These are phyloP conservation scores for Camelus bactrianus DNA, from an alignment of 2,113 vertebrate species.

Conservation along the genomic window DNA sequence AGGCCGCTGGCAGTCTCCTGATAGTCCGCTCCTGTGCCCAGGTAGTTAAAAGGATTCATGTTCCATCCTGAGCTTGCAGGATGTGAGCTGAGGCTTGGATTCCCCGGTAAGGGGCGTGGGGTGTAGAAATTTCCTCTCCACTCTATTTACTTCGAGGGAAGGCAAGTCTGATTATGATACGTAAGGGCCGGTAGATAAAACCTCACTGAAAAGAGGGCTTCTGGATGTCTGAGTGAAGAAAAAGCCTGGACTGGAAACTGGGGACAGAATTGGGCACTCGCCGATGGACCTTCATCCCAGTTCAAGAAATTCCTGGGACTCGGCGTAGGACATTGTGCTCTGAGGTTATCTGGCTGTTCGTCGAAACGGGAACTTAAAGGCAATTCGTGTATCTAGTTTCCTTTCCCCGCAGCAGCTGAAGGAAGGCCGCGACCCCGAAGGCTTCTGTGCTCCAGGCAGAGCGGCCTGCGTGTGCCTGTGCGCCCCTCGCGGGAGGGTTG, in stretches of 20 bases:
- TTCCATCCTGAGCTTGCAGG: constrained; percentile 51
- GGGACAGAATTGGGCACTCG: not conserved
- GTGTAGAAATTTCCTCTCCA: constrained; percentile 50
- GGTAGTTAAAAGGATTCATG: constrained; percentile 69
- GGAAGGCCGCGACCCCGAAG: not conserved
- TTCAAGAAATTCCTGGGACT: constrained; percentile 21
- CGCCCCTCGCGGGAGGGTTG: not conserved
- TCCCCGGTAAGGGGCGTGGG: constrained; percentile 14
- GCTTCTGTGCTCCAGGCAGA: not conserved
- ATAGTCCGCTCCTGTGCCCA: constrained; percentile 69
- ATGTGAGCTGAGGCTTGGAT: constrained; percentile 66
- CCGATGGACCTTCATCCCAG: not conserved
- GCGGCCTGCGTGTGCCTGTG: fast-evolving
- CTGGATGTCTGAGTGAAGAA: not conserved
- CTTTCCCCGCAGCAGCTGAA: not conserved
- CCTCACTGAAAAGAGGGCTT: not conserved
- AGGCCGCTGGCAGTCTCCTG: constrained; percentile 17
- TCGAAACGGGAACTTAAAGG: constrained; percentile 26
- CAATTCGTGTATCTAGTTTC: not conserved
- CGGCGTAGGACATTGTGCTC: not conserved
- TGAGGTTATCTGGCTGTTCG: not conserved
- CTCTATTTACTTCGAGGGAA: constrained; percentile 1
- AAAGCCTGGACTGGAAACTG: not conserved
- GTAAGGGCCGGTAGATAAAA: not conserved
- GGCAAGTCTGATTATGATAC: constrained; percentile 2